These are phyloP conservation scores for Cryptotis parvus DNA, from an alignment of 2,113 vertebrate species.

Conservation along the genomic window DNA sequence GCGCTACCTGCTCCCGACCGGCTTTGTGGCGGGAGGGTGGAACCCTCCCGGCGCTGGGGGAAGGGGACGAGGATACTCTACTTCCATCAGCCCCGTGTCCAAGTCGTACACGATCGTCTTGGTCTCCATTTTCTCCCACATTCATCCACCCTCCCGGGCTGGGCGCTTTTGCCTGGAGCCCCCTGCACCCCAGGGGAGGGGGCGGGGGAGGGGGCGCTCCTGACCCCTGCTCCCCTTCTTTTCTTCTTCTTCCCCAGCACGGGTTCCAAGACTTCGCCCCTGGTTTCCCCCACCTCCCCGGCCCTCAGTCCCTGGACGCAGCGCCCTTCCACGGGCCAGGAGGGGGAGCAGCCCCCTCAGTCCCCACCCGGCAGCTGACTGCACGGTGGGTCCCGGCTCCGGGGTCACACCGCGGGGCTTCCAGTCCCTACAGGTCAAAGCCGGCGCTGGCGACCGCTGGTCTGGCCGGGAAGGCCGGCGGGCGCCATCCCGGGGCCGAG, in stretches of 20 bases:
- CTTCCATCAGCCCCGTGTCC: slow-evolving; percentile 99
- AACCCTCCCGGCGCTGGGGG: slow-evolving; percentile 59
- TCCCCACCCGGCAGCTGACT: slow-evolving; percentile 74
- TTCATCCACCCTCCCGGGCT: slow-evolving; percentile 91
- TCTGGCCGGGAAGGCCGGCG: slow-evolving; percentile 77
- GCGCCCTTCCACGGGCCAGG: slow-evolving; percentile 80
- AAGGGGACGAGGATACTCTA: slow-evolving; percentile 84
- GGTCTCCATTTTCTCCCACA: slow-evolving; percentile 99
- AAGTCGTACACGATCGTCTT: slow-evolving; percentile 98
- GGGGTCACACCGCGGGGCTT: slow-evolving; percentile 79
- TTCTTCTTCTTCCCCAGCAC: slow-evolving; percentile 77
- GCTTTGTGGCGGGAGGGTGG: slow-evolving; percentile 81
- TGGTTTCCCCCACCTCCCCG: slow-evolving; percentile 81
- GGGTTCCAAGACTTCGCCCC: slow-evolving; percentile 78
- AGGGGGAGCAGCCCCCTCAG: slow-evolving; percentile 83
- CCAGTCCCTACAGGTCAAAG: slow-evolving; percentile 84
- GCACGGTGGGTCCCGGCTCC: slow-evolving; percentile 79
- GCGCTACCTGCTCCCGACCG: slow-evolving; percentile 67
- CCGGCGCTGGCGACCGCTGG: slow-evolving; percentile 80
- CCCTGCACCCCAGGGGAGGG: slow-evolving; percentile 80
- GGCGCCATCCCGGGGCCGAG: slow-evolving; percentile 80
- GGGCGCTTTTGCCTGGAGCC: slow-evolving; percentile 79
- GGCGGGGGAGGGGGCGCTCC: slow-evolving; percentile 74
- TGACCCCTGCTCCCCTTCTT: slow-evolving; percentile 81
- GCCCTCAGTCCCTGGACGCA: slow-evolving; percentile 81